These are phyloP conservation scores for Drosophila lacicola DNA, from an alignment of 2,888 invertebrate species.

Conservation along the genomic window DNA sequence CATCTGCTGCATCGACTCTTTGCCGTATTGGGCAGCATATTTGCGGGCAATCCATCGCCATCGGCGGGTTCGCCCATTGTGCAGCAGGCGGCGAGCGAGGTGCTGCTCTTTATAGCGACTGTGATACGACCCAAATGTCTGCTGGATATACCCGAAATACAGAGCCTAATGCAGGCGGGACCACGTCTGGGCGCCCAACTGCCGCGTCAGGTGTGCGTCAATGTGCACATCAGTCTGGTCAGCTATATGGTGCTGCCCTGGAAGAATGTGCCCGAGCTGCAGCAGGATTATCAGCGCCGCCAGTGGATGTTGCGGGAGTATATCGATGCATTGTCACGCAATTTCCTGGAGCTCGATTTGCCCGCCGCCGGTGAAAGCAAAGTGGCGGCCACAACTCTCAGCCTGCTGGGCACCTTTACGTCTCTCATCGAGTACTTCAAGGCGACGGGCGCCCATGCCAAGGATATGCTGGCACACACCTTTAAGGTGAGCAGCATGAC, in stretches of 20 bases:
- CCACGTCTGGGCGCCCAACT: conserved; percentile 78
- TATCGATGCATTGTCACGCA: conserved; percentile 79
- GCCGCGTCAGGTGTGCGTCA: conserved; percentile 82
- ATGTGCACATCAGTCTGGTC: conserved; percentile 83
- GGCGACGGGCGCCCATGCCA: conserved; percentile 82
- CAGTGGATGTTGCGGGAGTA: conserved; percentile 82
- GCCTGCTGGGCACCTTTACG: conserved; percentile 81
- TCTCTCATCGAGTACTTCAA: conserved; percentile 83
- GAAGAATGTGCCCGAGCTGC: conserved; percentile 81
- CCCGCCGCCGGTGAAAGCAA: conserved; percentile 79
- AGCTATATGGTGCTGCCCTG: conserved; percentile 84
- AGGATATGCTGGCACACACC: conserved; percentile 83
- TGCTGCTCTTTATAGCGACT: conserved; percentile 84
- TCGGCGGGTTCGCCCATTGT: conserved; percentile 81
- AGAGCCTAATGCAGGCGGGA: conserved; percentile 83
- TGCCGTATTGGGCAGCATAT: conserved; percentile 82
- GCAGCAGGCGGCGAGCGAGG: conserved; percentile 84
- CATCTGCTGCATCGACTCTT: conserved; percentile 82
- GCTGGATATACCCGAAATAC: conserved; percentile 83
- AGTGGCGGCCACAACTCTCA: conserved; percentile 79
- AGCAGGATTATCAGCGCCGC: conserved; percentile 83
- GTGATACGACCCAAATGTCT: conserved; percentile 84
- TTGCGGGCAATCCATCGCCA: conserved; percentile 77
- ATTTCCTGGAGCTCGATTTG: conserved; percentile 81
- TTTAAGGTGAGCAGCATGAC: conserved; percentile 75